These are phyloP conservation scores for Ischnura elegans DNA, from an alignment of 2,888 invertebrate genomes.

Conservation along the genomic window DNA sequence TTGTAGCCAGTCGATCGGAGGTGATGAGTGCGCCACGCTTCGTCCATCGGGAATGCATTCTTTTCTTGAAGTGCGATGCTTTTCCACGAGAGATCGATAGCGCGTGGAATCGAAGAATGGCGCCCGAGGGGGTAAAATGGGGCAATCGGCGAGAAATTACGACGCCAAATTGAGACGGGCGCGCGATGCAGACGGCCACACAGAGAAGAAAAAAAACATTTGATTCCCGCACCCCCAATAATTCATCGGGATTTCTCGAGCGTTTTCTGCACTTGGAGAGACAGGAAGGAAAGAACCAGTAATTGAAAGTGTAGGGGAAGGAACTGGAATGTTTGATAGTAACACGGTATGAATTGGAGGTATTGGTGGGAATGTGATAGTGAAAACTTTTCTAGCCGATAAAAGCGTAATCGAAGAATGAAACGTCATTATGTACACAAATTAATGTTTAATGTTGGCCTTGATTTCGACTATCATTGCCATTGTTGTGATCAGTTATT, in stretches of 20 bases:
- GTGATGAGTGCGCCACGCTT: neutral
- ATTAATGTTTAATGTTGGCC: too few relatives aligned
- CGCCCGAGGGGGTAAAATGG: neutral
- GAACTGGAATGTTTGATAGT: too few relatives aligned
- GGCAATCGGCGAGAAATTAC: neutral
- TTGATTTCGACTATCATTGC: too few relatives aligned
- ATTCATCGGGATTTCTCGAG: neutral
- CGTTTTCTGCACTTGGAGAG: neutral
- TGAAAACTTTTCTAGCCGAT: too few relatives aligned
- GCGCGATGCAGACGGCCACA: neutral
- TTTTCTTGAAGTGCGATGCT: neutral
- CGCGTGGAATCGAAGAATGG: neutral
- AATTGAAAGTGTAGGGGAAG: too few relatives aligned
- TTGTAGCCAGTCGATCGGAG: neutral
- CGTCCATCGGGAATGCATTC: neutral
- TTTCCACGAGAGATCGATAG: constrained; percentile 9
- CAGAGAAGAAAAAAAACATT: too few relatives aligned
- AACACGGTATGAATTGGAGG: too few relatives aligned
- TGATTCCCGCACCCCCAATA: neutral
- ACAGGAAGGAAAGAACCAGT: too few relatives aligned
- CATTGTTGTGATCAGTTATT: too few relatives aligned
- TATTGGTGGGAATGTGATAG: too few relatives aligned
- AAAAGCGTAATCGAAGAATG: too few relatives aligned
- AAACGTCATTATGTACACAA: too few relatives aligned
- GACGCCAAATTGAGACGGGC: neutral